phyloP scores from a whole-genome alignment of 1,140 invertebrate species.

The Belonocnema kinseyi region DNA sequence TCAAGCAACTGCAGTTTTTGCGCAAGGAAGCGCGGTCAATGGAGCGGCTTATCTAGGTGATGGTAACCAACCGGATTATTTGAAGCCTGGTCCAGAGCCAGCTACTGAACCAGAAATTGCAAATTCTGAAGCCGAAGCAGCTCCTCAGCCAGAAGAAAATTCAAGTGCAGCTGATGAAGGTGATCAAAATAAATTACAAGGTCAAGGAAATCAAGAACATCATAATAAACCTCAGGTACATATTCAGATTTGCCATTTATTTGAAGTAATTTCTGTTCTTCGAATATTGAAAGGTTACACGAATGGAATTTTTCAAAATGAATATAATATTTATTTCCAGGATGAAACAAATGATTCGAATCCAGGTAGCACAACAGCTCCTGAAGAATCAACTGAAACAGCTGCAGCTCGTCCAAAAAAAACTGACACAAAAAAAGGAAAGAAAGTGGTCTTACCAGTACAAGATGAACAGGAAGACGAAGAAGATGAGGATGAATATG shows the following conservation, averaged over 20 bases:
- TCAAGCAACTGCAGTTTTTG: slow-evolving; percentile 64
- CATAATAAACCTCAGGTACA: slow-evolving; percentile 36
- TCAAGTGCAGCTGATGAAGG: slow-evolving; percentile 9
- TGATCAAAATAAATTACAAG: slow-evolving; percentile 28
- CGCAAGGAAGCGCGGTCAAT: slow-evolving; percentile 67
- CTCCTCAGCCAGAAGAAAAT: slow-evolving; percentile 47
- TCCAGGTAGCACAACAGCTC: slow-evolving; percentile 3
- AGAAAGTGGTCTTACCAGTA: slow-evolving; percentile 42
- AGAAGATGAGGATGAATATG: slow-evolving; percentile 59
- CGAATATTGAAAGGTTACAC: too few relatives aligned
- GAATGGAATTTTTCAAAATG: too few relatives aligned
- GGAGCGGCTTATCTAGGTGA: slow-evolving; percentile 63
- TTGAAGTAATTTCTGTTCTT: too few relatives aligned
- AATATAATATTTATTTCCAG: neutral
- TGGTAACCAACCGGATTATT: slow-evolving; percentile 47
- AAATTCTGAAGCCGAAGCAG: slow-evolving; percentile 62
- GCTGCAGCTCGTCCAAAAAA: slow-evolving; percentile 32
- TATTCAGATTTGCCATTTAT: neutral
- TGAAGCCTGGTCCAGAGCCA: slow-evolving; percentile 52
- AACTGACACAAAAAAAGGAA: slow-evolving; percentile 49
- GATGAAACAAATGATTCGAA: neutral
- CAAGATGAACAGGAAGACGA: slow-evolving; percentile 51
- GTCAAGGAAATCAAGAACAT: slow-evolving; percentile 34
- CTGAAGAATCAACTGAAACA: slow-evolving; percentile 44
- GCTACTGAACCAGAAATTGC: slow-evolving; percentile 57